Conservation (phyloP, 1,140 invertebrate genomes). For the Chironomus striatipennis region DNA sequence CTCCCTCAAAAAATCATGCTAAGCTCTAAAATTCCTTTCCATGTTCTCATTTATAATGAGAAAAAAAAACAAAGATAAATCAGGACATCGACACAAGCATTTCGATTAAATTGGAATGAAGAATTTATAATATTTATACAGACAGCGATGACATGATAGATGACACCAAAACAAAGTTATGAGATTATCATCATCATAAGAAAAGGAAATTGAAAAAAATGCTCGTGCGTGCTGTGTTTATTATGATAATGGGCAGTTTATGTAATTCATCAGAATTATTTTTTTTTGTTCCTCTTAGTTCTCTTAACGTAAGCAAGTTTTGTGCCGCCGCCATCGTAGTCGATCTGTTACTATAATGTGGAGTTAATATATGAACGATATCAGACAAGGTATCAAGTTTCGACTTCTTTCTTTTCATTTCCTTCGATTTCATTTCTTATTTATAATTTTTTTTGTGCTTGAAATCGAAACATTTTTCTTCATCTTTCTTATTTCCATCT, state of each 20-base stretch:
- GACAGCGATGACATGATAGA: slow-evolving; percentile 3
- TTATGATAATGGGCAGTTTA: slow-evolving; percentile 8
- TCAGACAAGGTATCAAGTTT: slow-evolving; percentile 1
- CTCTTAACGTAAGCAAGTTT: neutral
- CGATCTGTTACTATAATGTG: too few species aligned
- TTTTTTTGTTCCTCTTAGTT: neutral
- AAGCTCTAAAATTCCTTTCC: too few species aligned
- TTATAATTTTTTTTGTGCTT: too few species aligned
- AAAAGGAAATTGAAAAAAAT: neutral
- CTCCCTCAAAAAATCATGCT: too few species aligned
- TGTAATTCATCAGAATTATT: slow-evolving; percentile 9
- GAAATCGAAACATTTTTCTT: too few species aligned
- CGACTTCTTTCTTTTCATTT: neutral
- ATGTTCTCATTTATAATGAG: too few species aligned
- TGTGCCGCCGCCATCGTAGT: neutral
- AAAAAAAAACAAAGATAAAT: too few species aligned
- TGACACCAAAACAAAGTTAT: neutral
- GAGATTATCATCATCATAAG: neutral
- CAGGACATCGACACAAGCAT: too few species aligned
- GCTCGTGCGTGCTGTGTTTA: neutral
- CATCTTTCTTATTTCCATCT: neutral
- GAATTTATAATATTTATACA: too few species aligned
- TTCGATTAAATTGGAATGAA: too few species aligned
- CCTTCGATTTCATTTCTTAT: too few species aligned
- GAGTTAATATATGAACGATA: neutral